phyloP scores from a whole-genome alignment of 92 coral and sea anemone species.

The Bergia sp. region DNA sequence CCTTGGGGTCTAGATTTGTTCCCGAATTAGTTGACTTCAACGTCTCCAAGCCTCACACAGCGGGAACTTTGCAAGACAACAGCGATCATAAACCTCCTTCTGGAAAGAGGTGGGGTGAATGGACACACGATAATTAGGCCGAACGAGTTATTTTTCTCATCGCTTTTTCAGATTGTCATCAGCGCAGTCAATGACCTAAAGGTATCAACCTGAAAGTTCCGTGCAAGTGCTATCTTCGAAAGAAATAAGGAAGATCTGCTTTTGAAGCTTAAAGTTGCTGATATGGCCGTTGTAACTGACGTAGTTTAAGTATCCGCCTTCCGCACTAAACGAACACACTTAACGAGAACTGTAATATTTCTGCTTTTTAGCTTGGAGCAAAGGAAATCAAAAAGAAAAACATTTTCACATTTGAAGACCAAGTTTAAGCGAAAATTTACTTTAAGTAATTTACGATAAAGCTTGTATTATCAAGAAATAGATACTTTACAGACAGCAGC shows the following conservation, averaged over 20 bases:
- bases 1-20: slow-evolving; percentile 17
- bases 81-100: slow-evolving; percentile 4
- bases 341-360: background rate
- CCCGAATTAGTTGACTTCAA: slow-evolving; percentile 3
- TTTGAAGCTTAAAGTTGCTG: background rate
- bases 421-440: slow-evolving; percentile 2
- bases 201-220: slow-evolving; percentile 17
- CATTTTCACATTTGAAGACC: slow-evolving; percentile 10
- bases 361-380: slow-evolving; percentile 28
- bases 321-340: background rate
- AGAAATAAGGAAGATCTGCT: background rate
- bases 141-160: slow-evolving; percentile 20
- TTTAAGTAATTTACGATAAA: slow-evolving; percentile 1
- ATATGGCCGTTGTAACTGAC: background rate
- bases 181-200: background rate
- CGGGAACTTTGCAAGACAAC: slow-evolving; percentile 28
- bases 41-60: slow-evolving; percentile 4
- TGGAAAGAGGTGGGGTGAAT: slow-evolving; percentile 26
- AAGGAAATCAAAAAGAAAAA: slow-evolving; percentile 24
- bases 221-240: background rate
- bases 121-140: background rate
- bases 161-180: slow-evolving; percentile 20
- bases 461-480: background rate
- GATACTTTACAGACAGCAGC: background rate
- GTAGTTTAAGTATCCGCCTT: background rate